Conservation (phyloP, 2,113 vertebrate species). For the Cinclus mexicanus region DNA sequence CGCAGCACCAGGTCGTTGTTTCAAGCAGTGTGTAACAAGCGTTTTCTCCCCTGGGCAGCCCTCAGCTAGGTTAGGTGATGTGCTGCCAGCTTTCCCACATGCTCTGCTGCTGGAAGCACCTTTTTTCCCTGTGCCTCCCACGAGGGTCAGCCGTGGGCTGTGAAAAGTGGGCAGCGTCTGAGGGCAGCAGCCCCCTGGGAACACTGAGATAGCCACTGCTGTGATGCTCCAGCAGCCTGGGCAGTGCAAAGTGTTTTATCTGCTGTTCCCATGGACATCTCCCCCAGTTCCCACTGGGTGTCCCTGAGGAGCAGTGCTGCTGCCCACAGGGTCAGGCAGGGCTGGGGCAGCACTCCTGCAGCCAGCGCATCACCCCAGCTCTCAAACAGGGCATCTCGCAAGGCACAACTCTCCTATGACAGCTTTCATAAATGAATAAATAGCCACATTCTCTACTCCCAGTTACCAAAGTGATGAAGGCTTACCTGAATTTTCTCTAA, state of each 20-base stretch:
- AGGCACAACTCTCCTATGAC: not conserved
- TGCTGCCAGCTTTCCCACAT: not conserved
- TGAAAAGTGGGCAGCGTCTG: rapidly evolving
- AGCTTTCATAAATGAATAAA: not conserved
- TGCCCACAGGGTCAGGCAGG: not conserved
- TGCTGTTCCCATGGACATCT: not conserved
- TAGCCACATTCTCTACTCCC: not conserved
- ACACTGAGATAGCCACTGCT: rapidly evolving
- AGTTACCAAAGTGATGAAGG: not conserved
- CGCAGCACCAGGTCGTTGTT: rapidly evolving
- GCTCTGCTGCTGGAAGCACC: not conserved
- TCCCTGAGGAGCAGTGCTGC: not conserved
- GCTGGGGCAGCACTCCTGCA: not conserved
- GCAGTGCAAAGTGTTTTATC: not conserved
- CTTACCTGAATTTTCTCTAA: not conserved
- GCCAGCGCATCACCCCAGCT: not conserved
- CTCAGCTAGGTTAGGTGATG: not conserved
- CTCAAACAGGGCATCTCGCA: not conserved
- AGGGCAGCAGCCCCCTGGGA: not conserved
- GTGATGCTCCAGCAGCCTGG: not conserved
- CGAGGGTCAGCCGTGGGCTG: not conserved
- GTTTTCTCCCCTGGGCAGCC: not conserved
- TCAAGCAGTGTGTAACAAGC: not conserved
- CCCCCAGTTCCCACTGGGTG: rapidly evolving
- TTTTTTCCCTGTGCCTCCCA: rapidly evolving